Evolutionary conservation across 2,888 invertebrate species (phyloP), one percentile per base, ranked within the genome.

Genomic region (Dorcus hopei): DNA sequence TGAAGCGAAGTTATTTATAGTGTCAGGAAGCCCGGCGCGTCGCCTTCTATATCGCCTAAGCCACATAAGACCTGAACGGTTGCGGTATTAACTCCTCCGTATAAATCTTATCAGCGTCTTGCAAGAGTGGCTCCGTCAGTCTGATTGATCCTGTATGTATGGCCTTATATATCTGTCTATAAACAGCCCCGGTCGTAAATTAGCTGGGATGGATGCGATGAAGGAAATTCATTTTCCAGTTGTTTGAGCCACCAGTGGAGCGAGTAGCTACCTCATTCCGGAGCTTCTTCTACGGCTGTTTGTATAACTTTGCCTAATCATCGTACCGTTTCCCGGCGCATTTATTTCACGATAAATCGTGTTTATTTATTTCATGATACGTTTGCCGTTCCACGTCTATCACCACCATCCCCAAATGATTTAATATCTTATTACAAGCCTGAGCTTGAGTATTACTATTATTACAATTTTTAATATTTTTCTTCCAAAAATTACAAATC

Each of bases 191-290:
- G 65, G 74, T 75, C 77, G 76, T 77, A 78, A 78, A 78, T 78
- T 78, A 78, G 76, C 77, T 77, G 74, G 71, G 74, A 76, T 75
- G 75, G 76, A 77, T 76, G 70, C 77, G 77, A 77, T 75, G 78
- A 78, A 78, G 78, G 79, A 79, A 78, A 79, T 79, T 79, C 78
- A 79, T 79, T 79, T 79, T 79, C 78, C 79, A 75, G 75, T 76
- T 79, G 79, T 78, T 79, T 79, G 79, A 73, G 71, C 71, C 73
- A 73, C 73, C 73, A 78, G 72, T 77, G 74, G 74, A 74, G 76
- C 78, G 77, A 72, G 68, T 69, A 69, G 67, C 71, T 72, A 7
- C 72, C 72, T 72, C 74, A 72, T 73, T 75, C 72, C 74, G 67
- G 66, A 63, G 68, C 68, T 52, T 67, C 71, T 71, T 71, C 72